Percentiles rank a stretch among this genome's conserved stretches.
These are phyloP conservation scores for Mesorhabditis spiculigera DNA, from an alignment of 2,888 invertebrate species.

Conservation along the genomic window DNA sequence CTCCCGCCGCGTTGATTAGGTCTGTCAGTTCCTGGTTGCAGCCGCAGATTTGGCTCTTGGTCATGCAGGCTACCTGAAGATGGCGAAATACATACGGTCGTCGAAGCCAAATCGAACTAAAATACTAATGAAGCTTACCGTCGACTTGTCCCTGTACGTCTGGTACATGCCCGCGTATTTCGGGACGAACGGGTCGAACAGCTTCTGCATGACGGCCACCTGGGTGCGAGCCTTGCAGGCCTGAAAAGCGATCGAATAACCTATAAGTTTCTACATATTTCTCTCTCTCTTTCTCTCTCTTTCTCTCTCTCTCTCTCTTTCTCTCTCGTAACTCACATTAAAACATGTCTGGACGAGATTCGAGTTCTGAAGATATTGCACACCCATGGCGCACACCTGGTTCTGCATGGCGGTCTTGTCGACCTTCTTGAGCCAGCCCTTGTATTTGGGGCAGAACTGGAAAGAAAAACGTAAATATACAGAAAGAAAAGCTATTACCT, in stretches of 20 bases:
- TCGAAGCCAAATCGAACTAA: too few relatives aligned
- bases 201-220: background rate
- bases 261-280: background rate
- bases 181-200: background rate
- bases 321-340: background rate
- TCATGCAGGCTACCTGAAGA: background rate
- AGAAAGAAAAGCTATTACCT: background rate
- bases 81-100: background rate
- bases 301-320: too few relatives aligned
- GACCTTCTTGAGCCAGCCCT: background rate
- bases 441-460: background rate
- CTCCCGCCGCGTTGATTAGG: background rate
- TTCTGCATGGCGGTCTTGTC: background rate
- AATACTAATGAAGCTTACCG: background rate
- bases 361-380: background rate
- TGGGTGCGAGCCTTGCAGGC: background rate
- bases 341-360: background rate
- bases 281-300: too few relatives aligned
- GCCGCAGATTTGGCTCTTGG: background rate
- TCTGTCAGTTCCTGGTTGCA: background rate
- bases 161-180: slow-evolving; percentile 1
- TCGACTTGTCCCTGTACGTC: slow-evolving; percentile 1
- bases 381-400: background rate
- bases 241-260: background rate
- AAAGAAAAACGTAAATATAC: background rate